Base-by-base conservation (phyloP, 2,888 invertebrate genomes). In the Habrosyne pyritoides region DNA sequence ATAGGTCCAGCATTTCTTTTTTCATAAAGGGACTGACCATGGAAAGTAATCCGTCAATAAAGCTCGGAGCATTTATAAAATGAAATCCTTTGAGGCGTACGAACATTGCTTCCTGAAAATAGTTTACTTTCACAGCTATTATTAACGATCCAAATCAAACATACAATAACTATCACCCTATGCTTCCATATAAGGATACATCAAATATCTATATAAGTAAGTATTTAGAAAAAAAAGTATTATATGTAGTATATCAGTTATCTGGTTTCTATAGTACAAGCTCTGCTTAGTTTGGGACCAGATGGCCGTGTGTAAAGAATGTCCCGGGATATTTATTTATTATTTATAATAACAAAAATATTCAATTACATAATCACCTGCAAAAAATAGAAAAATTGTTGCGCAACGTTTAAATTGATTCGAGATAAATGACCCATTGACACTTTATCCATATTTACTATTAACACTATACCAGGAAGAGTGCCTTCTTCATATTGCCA, bases 21-120 rank as follows among this genome's bases (percentile, higher is more conserved):
- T 95, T 96, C 94, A 96, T 94, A 66, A 96, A 95, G 0, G 96
- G 96, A 71, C 89, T 94, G 81, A 96, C 93, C 77, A 96, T 84
- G 0, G 93, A 92, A 70, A 96, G 69, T 52, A 96, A 88, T 72
- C 94, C 94, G 65, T 96, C 96, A 83, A 96, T 93, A 59, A 95
- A 94, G 1, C 93, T 91, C 2, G 94, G 94, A 10, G 94, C 94
- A 68, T 96, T 96, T 55, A 95, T 89, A 59, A 95, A 95, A 72
- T 96, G 96, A 46, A 96, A 91, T 4, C 95, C 95, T 67, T 94
- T 94, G 6, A 96, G 85, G 10, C 76, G 73, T n/a, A 84, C 76
- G 57, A 86, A 95, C 83, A 95, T 92, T 0, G 94, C 95, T 80
- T 96, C 95, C 94, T 95, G 82, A 54, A 93, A 79, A 57, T 53